Conservation (phyloP, 2,113 vertebrate genomes). For the Alethe castanea region DNA sequence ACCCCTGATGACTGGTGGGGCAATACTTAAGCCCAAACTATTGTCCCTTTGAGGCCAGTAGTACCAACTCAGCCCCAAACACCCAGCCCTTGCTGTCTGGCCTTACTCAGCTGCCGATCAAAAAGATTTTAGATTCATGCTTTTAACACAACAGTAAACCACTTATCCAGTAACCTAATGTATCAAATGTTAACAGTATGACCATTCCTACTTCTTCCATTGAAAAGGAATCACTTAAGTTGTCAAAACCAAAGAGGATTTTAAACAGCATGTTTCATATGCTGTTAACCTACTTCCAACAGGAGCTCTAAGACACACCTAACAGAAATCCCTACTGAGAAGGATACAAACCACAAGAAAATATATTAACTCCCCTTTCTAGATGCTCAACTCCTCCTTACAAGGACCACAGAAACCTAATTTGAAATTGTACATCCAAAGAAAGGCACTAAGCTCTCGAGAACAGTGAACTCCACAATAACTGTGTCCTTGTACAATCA, state of each 20-base stretch:
- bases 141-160: not conserved
- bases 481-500: not conserved
- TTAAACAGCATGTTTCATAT: not conserved
- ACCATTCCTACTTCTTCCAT: not conserved
- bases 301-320: not conserved
- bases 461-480: not conserved
- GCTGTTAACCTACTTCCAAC: not conserved
- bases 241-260: not conserved
- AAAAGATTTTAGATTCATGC: not conserved
- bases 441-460: not conserved
- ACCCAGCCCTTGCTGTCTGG: not conserved
- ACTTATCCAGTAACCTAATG: not conserved
- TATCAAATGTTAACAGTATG: not conserved
- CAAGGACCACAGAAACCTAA: not conserved
- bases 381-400: not conserved
- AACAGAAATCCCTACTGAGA: not conserved
- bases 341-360: not conserved
- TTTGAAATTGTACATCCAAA: not conserved
- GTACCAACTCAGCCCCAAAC: not conserved
- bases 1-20: rapidly evolving
- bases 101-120: not conserved
- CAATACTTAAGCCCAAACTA: not conserved
- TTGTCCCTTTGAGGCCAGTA: not conserved
- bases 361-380: not conserved
- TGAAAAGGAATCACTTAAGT: not conserved